Conservation (phyloP, 2,797 vertebrate genomes). For the Naso thynnoides region DNA sequence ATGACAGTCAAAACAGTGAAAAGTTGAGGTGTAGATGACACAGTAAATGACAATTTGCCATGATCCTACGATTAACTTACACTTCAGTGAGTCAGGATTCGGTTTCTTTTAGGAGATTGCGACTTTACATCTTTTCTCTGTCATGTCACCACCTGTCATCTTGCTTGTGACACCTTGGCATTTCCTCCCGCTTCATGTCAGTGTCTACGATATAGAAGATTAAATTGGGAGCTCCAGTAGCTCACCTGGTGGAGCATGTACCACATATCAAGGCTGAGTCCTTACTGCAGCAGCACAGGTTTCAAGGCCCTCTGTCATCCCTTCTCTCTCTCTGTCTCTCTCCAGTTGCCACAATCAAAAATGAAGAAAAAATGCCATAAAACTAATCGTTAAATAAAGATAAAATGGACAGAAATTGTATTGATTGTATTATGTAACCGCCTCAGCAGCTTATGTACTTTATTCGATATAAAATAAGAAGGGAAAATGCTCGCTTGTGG, state of each 20-base stretch:
- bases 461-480: neutral
- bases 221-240: neutral
- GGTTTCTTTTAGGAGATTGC: slow-evolving; percentile 31
- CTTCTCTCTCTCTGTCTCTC: too few species aligned
- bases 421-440: neutral
- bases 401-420: slow-evolving; percentile 3
- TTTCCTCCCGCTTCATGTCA: slow-evolving; percentile 26
- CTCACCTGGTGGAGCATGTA: too few species aligned
- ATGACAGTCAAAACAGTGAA: slow-evolving; percentile 7
- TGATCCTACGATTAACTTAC: slow-evolving; percentile 35
- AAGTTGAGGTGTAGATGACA: slow-evolving; percentile 32
- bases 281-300: too few species aligned
- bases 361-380: too few species aligned
- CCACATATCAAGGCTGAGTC: too few species aligned
- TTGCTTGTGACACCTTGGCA: slow-evolving; percentile 29
- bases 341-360: too few species aligned
- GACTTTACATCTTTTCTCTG: slow-evolving; percentile 10
- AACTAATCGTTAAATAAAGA: neutral
- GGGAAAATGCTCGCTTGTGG: neutral
- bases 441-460: neutral
- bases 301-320: too few species aligned
- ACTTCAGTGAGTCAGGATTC: slow-evolving; percentile 28
- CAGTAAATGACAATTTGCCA: slow-evolving; percentile 19
- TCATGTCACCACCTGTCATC: slow-evolving; percentile 13
- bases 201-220: slow-evolving; percentile 9